Conservation (phyloP, 2,113 vertebrate genomes). For the Stercorarius parasiticus region DNA sequence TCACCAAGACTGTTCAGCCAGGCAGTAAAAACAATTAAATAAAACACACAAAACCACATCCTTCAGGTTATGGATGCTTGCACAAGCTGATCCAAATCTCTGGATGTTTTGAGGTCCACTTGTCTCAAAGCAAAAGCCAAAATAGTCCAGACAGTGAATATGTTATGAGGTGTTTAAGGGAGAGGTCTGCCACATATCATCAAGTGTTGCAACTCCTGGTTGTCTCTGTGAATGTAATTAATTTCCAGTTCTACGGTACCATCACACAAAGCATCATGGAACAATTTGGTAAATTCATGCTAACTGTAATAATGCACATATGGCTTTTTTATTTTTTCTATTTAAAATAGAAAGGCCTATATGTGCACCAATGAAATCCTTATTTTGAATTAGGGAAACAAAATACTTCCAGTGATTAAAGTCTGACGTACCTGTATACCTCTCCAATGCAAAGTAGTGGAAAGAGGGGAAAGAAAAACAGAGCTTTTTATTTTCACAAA, state of each 20-base stretch:
- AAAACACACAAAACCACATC: slow-evolving; percentile 1
- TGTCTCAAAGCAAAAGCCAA: neutral
- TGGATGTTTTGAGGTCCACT: neutral
- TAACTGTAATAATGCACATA: neutral
- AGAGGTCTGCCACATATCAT: neutral
- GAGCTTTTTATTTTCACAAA: neutral
- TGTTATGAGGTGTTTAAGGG: neutral
- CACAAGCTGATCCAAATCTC: neutral
- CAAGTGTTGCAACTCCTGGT: neutral
- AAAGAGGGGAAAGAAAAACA: neutral
- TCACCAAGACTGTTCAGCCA: neutral
- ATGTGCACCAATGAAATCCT: neutral
- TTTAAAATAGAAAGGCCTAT: neutral
- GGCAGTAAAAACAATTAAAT: neutral
- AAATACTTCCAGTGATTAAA: neutral
- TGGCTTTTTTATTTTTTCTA: neutral
- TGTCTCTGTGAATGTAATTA: neutral
- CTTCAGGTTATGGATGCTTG: neutral
- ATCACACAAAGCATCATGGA: neutral
- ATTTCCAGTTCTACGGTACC: neutral
- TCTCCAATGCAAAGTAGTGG: neutral
- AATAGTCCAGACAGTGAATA: neutral
- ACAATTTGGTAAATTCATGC: neutral
- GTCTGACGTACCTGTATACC: neutral
- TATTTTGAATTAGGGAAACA: neutral